Base-by-base conservation (phyloP, 2,888 invertebrate genomes). In the Neuroscelio doddi region DNA sequence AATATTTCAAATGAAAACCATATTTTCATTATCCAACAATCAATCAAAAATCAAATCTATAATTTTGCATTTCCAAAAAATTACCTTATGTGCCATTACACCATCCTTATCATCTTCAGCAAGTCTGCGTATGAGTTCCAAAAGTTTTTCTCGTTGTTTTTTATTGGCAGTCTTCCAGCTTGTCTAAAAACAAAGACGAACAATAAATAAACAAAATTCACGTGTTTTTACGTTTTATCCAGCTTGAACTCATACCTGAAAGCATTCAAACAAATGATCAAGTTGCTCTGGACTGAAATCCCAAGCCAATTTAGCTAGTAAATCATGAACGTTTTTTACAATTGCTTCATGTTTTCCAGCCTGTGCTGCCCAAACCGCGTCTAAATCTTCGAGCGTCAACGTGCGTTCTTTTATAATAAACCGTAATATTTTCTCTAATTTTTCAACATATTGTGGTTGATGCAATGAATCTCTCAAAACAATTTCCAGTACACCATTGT, bases 101-200 rank as follows among this genome's bases (percentile, higher is more conserved):
- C 98, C 98, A 85, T 98, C 97, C 85, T 98, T 98, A 85, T 98
- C 98, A 85, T 98, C 98, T 86, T 98, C 98, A 1, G 98, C 98
- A 64, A 98, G 87, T 71, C 97, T 89, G 68, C 98, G 89, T 74
- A 98, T 98, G 70, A 98, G 88, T 86, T 98, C 98, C 75, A 98
- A 86, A 70, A 98, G 87, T 80, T 97, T 94, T 86, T 98, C 98
- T 74, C 97, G 89, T 86, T 98, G 97, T 81, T 97, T 93, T 85
- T 96, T 96, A 82, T 93, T 96, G 30, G 97, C 97, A 70, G 94
- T 94, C 38, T 95, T 94, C 98, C 98, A 98, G 86, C 95, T 95
- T 64, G 91, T 90, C 91, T 92, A 75, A 27, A 64, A 52, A 64
- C 36, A 14, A 32, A 30, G 27, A 51, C 36, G 24, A 41, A 42